Conservation (phyloP, 1,140 invertebrate species). For the Ips nitidus region DNA sequence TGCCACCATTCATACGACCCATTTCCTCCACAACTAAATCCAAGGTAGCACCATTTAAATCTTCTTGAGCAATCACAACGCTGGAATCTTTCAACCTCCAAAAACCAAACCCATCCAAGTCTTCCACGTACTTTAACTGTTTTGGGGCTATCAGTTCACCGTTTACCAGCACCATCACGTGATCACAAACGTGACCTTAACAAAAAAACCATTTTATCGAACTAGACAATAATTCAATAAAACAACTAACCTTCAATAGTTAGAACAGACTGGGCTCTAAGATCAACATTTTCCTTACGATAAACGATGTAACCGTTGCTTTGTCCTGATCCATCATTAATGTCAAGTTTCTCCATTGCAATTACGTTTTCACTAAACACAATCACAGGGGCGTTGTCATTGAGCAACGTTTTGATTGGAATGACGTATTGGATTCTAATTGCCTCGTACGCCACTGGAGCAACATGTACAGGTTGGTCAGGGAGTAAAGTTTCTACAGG, state of each 20-base stretch:
- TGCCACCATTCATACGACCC: conserved; percentile 60
- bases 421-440: conserved; percentile 44
- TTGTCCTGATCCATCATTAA: conserved; percentile 60
- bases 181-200: conserved; percentile 55
- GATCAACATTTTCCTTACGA: conserved; percentile 44
- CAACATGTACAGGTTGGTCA: conserved; percentile 42
- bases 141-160: conserved; percentile 49
- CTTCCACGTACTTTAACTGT: conserved; percentile 40
- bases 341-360: conserved; percentile 60
- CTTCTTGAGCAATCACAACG: conserved; percentile 32
- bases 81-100: conserved; percentile 51
- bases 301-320: conserved; percentile 63
- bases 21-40: conserved; percentile 63
- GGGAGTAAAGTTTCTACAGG: conserved; percentile 51
- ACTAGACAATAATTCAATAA: background rate
- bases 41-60: conserved; percentile 46
- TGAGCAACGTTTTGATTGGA: conserved; percentile 45
- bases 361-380: conserved; percentile 40
- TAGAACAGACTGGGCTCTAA: conserved; percentile 45
- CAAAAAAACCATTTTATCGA: conserved; percentile 2
- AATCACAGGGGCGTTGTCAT: conserved; percentile 38
- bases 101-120: conserved; percentile 54
- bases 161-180: conserved; percentile 56
- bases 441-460: conserved; percentile 46
- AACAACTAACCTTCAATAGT: conserved; percentile 21